Conservation (phyloP, 1,140 invertebrate species). For the Drosophila burlai region DNA sequence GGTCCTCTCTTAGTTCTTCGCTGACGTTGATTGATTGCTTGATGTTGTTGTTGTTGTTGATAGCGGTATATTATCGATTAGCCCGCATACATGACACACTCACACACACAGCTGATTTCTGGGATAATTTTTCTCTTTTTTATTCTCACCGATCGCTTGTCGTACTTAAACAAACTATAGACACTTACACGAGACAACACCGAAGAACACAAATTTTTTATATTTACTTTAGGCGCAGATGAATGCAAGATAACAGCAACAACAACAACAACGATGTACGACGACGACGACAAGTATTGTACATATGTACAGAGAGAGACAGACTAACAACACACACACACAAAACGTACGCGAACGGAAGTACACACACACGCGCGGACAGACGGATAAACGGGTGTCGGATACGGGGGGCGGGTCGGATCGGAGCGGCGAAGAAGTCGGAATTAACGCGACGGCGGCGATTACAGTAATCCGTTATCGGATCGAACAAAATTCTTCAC, state of each 20-base stretch:
- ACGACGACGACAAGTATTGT: constrained; percentile 78
- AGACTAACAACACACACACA: constrained; percentile 47
- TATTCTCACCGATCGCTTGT: constrained; percentile 69
- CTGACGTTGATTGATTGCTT: constrained; percentile 37
- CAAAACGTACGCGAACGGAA: constrained; percentile 31
- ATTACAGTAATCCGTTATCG: constrained; percentile 24
- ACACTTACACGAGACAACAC: constrained; percentile 82
- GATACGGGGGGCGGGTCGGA: constrained; percentile 7
- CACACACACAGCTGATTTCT: constrained; percentile 7
- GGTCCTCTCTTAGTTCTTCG: not conserved
- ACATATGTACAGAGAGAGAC: constrained; percentile 75
- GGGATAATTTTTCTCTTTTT: constrained; percentile 38
- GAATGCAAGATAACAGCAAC: constrained; percentile 52
- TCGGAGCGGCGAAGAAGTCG: not conserved
- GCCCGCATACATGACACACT: constrained; percentile 10
- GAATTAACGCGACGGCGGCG: constrained; percentile 24
- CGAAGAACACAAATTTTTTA: constrained; percentile 79
- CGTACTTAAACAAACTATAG: constrained; percentile 81
- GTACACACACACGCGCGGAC: constrained; percentile 32
- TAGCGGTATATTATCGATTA: constrained; percentile 24
- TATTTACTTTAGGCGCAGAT: constrained; percentile 54
- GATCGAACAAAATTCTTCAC: constrained; percentile 1
- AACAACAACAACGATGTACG: constrained; percentile 70
- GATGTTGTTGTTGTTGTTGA: constrained; percentile 19
- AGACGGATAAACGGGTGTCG: constrained; percentile 18